Conservation (phyloP, 2,113 vertebrate species). For the Romanogobio albipinnatus region DNA sequence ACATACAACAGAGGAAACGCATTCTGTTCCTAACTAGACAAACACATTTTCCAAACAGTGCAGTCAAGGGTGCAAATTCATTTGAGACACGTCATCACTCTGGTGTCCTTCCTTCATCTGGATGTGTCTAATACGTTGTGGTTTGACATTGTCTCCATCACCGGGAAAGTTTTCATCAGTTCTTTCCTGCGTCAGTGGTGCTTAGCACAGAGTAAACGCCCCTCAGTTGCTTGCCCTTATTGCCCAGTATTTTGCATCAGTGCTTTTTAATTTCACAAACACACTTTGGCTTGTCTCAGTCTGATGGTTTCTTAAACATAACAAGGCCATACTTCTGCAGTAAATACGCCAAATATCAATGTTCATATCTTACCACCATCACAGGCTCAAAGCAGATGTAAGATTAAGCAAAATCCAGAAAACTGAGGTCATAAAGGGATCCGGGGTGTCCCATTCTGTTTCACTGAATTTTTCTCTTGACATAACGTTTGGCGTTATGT, state of each 20-base stretch:
- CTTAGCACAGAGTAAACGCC: conserved; percentile 44
- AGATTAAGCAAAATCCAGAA: not conserved
- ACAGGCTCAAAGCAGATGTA: not conserved
- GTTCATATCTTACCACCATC: not conserved
- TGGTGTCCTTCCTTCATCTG: not conserved
- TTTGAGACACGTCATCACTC: conserved; percentile 8
- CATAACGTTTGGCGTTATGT: not conserved
- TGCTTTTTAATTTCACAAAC: conserved; percentile 62
- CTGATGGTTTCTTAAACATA: conserved; percentile 47
- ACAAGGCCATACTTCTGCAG: not conserved
- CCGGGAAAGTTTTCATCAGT: conserved; percentile 14
- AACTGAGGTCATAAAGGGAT: not conserved
- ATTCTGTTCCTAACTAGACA: conserved; percentile 8
- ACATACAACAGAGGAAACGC: not conserved
- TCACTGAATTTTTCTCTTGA: not conserved
- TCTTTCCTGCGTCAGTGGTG: conserved; percentile 33
- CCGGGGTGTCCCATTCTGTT: not conserved
- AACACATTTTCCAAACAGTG: not conserved
- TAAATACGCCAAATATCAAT: conserved; percentile 23
- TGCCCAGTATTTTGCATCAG: conserved; percentile 52
- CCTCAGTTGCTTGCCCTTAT: conserved; percentile 33
- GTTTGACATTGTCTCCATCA: conserved; percentile 23
- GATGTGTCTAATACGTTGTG: not conserved
- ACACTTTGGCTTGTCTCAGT: conserved; percentile 48
- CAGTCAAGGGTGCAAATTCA: conserved; percentile 19